These are phyloP conservation scores for Sebastes matsubarae DNA, from an alignment of 2,797 vertebrate species.

Conservation along the genomic window DNA sequence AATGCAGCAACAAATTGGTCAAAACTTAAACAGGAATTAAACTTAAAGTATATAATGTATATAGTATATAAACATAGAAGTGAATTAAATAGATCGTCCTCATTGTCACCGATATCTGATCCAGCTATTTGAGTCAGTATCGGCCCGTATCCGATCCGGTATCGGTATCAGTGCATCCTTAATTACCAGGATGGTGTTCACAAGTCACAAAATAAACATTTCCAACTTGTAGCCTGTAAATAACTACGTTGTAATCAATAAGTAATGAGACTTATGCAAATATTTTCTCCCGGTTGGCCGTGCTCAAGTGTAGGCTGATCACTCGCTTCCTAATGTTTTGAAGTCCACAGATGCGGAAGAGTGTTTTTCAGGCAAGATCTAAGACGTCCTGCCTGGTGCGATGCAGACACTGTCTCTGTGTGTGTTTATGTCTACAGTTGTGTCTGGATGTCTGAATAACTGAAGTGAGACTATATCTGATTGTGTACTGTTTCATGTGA, in stretches of 20 bases:
- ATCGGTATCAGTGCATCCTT: too few species aligned
- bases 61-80: too few species aligned
- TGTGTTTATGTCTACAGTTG: not conserved
- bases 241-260: conserved; percentile 55
- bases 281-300: conserved; percentile 40
- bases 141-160: too few species aligned
- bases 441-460: conserved; percentile 5
- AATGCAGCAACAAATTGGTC: too few species aligned
- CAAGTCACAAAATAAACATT: conserved; percentile 15
- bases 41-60: too few species aligned
- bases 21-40: too few species aligned
- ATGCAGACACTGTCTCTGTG: conserved; percentile 7
- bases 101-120: too few species aligned
- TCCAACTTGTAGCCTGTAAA: conserved; percentile 3
- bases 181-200: not conserved
- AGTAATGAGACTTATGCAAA: conserved; percentile 61
- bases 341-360: conserved; percentile 52
- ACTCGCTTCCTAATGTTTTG: conserved; percentile 47
- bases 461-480: not conserved
- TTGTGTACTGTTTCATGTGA: conserved; percentile 20
- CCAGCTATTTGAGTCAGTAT: too few species aligned
- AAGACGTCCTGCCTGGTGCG: conserved; percentile 33
- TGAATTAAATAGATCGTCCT: too few species aligned
- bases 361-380: conserved; percentile 51
- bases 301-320: conserved; percentile 34